phyloP scores from a whole-genome alignment of 2,797 vertebrate species.

The Novumbra hubbsi region DNA sequence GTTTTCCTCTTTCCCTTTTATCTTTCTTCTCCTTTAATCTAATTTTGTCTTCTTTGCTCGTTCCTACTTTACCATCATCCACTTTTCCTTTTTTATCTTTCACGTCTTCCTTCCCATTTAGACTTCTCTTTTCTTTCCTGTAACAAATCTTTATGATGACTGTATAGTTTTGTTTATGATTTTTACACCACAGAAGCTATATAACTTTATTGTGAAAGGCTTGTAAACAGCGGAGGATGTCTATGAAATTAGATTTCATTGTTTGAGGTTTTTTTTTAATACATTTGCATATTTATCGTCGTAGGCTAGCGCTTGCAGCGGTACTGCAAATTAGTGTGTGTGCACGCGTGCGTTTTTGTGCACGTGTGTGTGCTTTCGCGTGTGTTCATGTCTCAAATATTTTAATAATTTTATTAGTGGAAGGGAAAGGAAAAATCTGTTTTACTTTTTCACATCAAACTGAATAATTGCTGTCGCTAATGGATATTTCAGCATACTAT shows the following conservation, averaged over 20 bases:
- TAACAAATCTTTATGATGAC: slow-evolving; percentile 23
- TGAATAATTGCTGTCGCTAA: slow-evolving; percentile 48
- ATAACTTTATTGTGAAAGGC: slow-evolving; percentile 17
- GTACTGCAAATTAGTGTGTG: slow-evolving; percentile 15
- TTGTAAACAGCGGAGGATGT: slow-evolving; percentile 17
- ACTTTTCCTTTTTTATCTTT: slow-evolving; percentile 38
- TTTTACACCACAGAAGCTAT: slow-evolving; percentile 34
- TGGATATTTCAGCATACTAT: slow-evolving; percentile 44
- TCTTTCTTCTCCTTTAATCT: background rate
- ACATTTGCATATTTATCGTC: slow-evolving; percentile 44
- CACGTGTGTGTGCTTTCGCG: background rate
- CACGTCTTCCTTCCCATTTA: slow-evolving; percentile 34
- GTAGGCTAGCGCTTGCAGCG: slow-evolving; percentile 13
- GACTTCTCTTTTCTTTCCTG: slow-evolving; percentile 11
- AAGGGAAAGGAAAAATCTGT: slow-evolving; percentile 40
- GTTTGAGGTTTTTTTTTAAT: slow-evolving; percentile 15
- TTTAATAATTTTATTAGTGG: slow-evolving; percentile 34
- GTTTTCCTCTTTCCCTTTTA: too few species aligned
- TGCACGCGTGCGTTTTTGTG: slow-evolving; percentile 11
- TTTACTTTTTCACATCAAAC: slow-evolving; percentile 40
- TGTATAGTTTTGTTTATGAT: slow-evolving; percentile 33
- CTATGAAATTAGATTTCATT: slow-evolving; percentile 3
- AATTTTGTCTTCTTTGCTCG: background rate
- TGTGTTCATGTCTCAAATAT: slow-evolving; percentile 21
- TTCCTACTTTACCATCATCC: background rate